Evolutionary conservation across 1,140 invertebrate species (phyloP), one percentile per base, ranked within the genome.

Genomic region (Nasonia longicornis): DNA sequence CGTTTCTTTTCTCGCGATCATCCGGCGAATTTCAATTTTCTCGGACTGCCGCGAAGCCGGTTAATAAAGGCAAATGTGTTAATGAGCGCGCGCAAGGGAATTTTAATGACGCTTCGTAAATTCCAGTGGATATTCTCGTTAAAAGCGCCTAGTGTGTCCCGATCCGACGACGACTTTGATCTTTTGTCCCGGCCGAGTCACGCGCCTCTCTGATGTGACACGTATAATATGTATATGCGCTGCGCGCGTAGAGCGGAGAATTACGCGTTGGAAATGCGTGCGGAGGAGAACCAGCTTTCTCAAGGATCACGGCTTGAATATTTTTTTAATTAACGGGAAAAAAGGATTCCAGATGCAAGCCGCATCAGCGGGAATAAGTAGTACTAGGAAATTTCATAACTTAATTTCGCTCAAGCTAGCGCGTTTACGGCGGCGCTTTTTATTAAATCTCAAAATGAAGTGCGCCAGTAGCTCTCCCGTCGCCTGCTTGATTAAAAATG

Each of bases 21-120:
- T 29, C 10, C 22, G 8, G 20, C 26, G 64, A 67, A n/a, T 58
- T 58, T 16, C 52, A n/a, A 58, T 58, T 58, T 58, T n/a, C 52
- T 58, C 52, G 20, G 52, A 58, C 16, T 20, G 16, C 16, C 6
- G 20, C 1, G 20, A 11, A 7, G 20, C 52, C 52, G 52, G 52
- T 58, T 67, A 1, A 67, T 67, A 67, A 67, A 31, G 64, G 26
- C 12, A 67, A 26, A 67, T 4, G 52, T n/a, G 52, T 67, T 67
- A 67, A 67, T 29, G 64, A 31, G 29, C 64, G 63, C n/a, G 63
- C 63, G 52, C 67, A 48, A 16, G 16, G 11, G 70, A 80, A 64
- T 80, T 73, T 80, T 66, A 80, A 73, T 45, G 70, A 42, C 70
- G 64, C 45, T 71, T 71, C 35, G 29, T 64, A 74, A 80, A 80